Evolutionary conservation across 2,888 invertebrate genomes (phyloP).

Genomic region (Pterostichus madidus): DNA sequence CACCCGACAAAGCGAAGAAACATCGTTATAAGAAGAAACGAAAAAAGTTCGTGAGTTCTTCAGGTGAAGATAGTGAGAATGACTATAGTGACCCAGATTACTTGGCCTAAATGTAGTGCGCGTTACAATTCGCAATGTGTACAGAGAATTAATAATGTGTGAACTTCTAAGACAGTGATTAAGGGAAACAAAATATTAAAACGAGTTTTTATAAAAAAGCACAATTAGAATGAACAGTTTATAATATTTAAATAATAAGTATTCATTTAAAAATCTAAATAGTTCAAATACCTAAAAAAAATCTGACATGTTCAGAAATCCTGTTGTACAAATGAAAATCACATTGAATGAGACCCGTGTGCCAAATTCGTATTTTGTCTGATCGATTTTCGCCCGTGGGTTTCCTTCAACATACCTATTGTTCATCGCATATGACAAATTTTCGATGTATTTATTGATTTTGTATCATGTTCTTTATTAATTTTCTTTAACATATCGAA

Average conservation of each 20-base stretch:
- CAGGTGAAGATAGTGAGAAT: constrained; percentile 83
- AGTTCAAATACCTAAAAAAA: constrained; percentile 66
- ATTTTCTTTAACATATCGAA: constrained; percentile 13
- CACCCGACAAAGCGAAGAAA: constrained; percentile 77
- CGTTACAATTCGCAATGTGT: constrained; percentile 57
- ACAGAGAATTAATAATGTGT: constrained; percentile 58
- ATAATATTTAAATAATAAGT: constrained; percentile 63
- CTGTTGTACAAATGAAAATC: constrained; percentile 66
- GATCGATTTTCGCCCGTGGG: constrained; percentile 8
- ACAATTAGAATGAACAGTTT: constrained; percentile 65
- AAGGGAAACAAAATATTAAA: constrained; percentile 63
- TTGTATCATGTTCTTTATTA: constrained; percentile 21
- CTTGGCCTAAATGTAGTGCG: constrained; percentile 73
- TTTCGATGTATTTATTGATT: constrained; percentile 54
- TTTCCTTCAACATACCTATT: constrained; percentile 51
- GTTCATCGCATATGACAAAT: constrained; percentile 64
- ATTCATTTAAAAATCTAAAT: constrained; percentile 65
- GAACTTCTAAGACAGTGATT: constrained; percentile 54
- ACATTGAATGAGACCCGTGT: constrained; percentile 48
- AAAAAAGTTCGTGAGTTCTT: constrained; percentile 79
- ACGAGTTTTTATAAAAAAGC: constrained; percentile 66
- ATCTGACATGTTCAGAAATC: constrained; percentile 56
- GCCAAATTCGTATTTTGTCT: constrained; percentile 2
- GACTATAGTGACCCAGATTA: constrained; percentile 82
- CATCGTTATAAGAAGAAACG: constrained; percentile 80